These are phyloP conservation scores for Chloroclystis v-ata DNA, from an alignment of 2,888 invertebrate genomes.

Conservation along the genomic window DNA sequence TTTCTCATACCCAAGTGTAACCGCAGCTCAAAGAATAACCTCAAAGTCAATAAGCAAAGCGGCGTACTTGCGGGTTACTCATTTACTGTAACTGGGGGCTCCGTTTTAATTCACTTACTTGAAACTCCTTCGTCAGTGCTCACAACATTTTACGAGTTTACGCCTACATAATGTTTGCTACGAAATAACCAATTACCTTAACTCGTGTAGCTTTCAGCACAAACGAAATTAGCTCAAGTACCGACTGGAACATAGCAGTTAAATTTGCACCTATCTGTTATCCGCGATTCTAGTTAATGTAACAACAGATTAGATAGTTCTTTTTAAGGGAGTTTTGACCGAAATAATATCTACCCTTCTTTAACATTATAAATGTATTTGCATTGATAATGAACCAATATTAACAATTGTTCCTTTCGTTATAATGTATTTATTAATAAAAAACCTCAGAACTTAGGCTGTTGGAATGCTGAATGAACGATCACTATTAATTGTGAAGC, in stretches of 20 bases:
- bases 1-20: not conserved
- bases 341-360: too few species aligned
- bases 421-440: too few species aligned
- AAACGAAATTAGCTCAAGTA: not conserved
- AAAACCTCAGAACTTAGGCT: too few species aligned
- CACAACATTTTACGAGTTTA: constrained; percentile 39
- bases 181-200: constrained; percentile 42
- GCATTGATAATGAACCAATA: too few species aligned
- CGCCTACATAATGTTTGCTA: constrained; percentile 37
- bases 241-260: not conserved
- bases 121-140: constrained; percentile 30
- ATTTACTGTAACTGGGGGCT: constrained; percentile 18
- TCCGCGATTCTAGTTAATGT: too few species aligned
- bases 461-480: too few species aligned
- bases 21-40: not conserved
- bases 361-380: too few species aligned
- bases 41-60: constrained; percentile 11
- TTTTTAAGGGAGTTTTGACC: too few species aligned
- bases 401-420: too few species aligned
- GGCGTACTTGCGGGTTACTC: constrained; percentile 9
- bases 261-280: not conserved
- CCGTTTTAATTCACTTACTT: constrained; percentile 46
- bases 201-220: constrained; percentile 15
- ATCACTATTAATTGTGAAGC: too few species aligned
- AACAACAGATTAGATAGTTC: too few species aligned